These are phyloP conservation scores for Phasianus colchicus DNA, from an alignment of 2,113 vertebrate genomes.

Conservation along the genomic window DNA sequence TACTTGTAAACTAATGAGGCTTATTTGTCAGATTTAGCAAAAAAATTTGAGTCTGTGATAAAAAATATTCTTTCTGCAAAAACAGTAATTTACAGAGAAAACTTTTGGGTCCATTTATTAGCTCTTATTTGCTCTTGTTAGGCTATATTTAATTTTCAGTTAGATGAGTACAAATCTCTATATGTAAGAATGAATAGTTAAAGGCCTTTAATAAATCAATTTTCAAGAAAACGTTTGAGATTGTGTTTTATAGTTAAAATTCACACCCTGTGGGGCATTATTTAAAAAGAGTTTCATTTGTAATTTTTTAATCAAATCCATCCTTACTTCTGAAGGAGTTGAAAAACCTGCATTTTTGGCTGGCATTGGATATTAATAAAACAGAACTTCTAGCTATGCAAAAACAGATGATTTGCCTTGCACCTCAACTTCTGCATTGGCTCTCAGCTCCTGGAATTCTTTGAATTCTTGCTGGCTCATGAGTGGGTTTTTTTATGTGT, in stretches of 20 bases:
- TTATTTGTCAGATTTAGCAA: neutral
- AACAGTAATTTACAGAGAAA: neutral
- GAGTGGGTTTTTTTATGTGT: neutral
- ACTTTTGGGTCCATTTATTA: neutral
- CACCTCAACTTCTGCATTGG: neutral
- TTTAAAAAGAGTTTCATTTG: neutral
- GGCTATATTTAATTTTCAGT: neutral
- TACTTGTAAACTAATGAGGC: neutral
- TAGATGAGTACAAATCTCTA: neutral
- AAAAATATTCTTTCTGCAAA: neutral
- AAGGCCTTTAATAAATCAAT: neutral
- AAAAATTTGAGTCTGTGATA: neutral
- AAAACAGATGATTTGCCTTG: neutral
- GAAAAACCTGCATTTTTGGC: neutral
- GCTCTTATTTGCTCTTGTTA: neutral
- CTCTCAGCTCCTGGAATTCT: neutral
- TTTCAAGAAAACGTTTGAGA: neutral
- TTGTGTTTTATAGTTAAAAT: neutral
- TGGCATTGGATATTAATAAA: slow-evolving; percentile 7
- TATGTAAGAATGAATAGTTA: neutral
- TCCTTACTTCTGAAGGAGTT: neutral
- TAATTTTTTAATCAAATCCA: neutral
- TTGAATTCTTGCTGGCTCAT: slow-evolving; percentile 14
- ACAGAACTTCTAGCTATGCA: neutral
- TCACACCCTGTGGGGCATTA: neutral